These are phyloP conservation scores for Ophion costatus DNA, from an alignment of 2,888 invertebrate species.

Conservation along the genomic window DNA sequence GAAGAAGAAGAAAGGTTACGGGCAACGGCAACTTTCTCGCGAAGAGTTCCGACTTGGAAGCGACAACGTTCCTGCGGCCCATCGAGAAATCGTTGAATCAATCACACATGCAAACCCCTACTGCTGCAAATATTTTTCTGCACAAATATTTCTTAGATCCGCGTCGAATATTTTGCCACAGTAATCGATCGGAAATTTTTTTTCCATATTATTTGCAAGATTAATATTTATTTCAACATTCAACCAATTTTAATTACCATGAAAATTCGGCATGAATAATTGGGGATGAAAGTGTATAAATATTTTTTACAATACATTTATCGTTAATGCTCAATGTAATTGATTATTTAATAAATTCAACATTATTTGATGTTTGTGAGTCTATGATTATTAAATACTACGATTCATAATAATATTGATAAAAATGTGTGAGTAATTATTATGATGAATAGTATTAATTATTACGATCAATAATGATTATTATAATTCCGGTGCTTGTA, in stretches of 20 bases:
- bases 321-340: no score
- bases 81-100: conserved; percentile 45
- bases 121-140: neutral
- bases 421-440: neutral
- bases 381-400: neutral
- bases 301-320: no score
- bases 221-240: no score
- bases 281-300: no score
- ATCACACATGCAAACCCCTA: neutral
- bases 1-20: conserved; percentile 74
- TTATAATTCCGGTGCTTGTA: no score
- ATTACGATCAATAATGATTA: neutral
- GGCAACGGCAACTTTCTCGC: conserved; percentile 79
- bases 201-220: no score
- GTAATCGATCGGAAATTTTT: no score
- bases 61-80: conserved; percentile 25
- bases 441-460: neutral
- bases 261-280: no score
- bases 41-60: conserved; percentile 61
- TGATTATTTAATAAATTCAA: no score
- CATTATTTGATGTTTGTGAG: neutral
- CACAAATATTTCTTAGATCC: neutral
- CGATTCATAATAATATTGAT: neutral
- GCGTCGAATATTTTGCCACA: neutral
- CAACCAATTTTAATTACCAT: no score